These are phyloP conservation scores for Sebastiscus tertius DNA, from an alignment of 2,797 vertebrate species.

Conservation along the genomic window DNA sequence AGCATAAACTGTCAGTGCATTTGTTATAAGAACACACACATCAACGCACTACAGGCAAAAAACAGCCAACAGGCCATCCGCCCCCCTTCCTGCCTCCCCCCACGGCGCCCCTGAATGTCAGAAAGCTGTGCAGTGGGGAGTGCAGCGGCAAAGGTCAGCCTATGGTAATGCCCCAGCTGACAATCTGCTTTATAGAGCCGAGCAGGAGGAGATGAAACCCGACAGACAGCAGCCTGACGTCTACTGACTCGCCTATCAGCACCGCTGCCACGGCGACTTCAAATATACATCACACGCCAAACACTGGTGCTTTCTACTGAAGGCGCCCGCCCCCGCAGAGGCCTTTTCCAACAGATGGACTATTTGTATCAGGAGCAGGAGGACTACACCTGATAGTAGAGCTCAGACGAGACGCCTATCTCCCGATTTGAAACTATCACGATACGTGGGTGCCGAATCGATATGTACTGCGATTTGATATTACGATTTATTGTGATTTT, in stretches of 20 bases:
- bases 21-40: constrained; percentile 57
- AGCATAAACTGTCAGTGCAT: constrained; percentile 57
- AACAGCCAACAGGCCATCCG: constrained; percentile 61
- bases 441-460: too few species aligned
- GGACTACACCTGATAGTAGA: constrained; percentile 37
- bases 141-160: constrained; percentile 80
- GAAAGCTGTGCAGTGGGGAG: constrained; percentile 75
- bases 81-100: constrained; percentile 64
- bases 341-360: constrained; percentile 25
- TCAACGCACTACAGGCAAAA: constrained; percentile 54
- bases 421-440: too few species aligned
- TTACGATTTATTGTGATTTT: fast-evolving
- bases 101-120: constrained; percentile 79
- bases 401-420: too few species aligned
- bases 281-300: constrained; percentile 65
- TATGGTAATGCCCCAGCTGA: constrained; percentile 82
- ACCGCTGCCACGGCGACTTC: constrained; percentile 60
- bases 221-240: constrained; percentile 68
- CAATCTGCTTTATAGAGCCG: constrained; percentile 66
- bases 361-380: constrained; percentile 48
- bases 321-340: constrained; percentile 35
- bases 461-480: too few species aligned
- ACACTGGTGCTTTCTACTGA: constrained; percentile 47
- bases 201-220: constrained; percentile 70
- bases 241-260: constrained; percentile 63